Conservation (phyloP, 2,888 invertebrate species). For the Osedax frankpressi region DNA sequence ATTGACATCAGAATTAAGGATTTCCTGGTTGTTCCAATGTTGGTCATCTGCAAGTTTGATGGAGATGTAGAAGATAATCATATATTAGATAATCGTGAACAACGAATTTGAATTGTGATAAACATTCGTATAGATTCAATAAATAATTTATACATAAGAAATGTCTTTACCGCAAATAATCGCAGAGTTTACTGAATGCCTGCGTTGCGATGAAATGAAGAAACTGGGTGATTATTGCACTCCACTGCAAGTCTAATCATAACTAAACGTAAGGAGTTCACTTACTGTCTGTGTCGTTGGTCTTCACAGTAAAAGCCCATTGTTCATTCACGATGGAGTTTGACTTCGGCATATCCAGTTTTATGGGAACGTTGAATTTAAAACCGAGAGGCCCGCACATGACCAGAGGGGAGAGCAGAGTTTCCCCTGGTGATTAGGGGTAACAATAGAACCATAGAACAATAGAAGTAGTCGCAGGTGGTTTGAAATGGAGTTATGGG, state of each 20-base stretch:
- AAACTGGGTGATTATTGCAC: too few species aligned
- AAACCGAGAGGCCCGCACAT: slow-evolving; percentile 90
- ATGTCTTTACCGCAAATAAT: too few species aligned
- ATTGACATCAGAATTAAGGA: not conserved
- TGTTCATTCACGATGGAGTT: slow-evolving; percentile 48
- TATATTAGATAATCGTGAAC: too few species aligned
- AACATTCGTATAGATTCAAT: too few species aligned
- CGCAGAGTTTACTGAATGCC: too few species aligned
- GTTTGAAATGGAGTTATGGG: not conserved
- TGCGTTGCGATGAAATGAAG: too few species aligned
- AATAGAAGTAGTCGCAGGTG: not conserved
- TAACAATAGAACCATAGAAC: not conserved
- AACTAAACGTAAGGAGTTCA: too few species aligned
- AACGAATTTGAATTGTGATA: too few species aligned
- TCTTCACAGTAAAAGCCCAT: slow-evolving; percentile 50
- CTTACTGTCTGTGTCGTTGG: slow-evolving; percentile 42
- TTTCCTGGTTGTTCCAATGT: not conserved
- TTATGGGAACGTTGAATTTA: slow-evolving; percentile 74
- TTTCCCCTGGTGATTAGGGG: slow-evolving; percentile 60
- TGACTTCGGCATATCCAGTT: slow-evolving; percentile 70
- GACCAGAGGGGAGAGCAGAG: slow-evolving; percentile 79
- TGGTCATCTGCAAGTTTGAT: not conserved
- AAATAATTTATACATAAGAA: too few species aligned
- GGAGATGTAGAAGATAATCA: not conserved
- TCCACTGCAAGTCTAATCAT: too few species aligned